Evolutionary conservation across 1,140 invertebrate genomes (phyloP), one percentile per base, ranked within the genome.

Genomic region (Atta texana): DNA sequence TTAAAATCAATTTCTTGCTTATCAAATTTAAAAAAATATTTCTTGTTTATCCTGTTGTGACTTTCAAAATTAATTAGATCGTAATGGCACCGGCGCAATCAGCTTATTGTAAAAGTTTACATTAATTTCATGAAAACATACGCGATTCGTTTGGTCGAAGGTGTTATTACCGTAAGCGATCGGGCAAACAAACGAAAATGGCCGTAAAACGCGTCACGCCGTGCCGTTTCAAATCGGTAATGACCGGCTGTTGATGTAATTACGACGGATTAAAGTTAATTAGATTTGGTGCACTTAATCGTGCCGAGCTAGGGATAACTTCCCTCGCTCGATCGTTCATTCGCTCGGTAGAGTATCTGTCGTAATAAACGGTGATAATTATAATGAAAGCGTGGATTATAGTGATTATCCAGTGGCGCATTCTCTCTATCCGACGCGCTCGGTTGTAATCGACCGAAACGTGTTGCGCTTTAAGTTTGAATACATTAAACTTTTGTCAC

Each of bases 301-400:
- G 28, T 53, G 28, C 75, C 31, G 31, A 53, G 34, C 74, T 24
- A 39, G 31, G 51, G 44, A 81, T 34, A 68, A 8, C 21, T 44
- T 34, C 31, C 44, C 31, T 49, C 61, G 61, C 57, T 82, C 55
- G 31, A 34, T 55, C 31, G 59, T 59, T 16, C 31, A 18, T 72
- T 59, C 39, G 59, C 77, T 68, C 12, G 76, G 71, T 34, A 66
- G 31, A 34, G 53, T 24, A 39, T 34, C 71, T 66, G 84, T 86
- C 85, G 82, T 78, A 85, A 89, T 85, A 74, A 88, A 87, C 75
- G 78, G 57, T 84, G 88, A 92, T 93, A 93, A 92, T 91, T 92
- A 90, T 88, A 92, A 91, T 88, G 88, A 89, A 91, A 86, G 63
- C 71, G 78, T 76, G 87, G 88, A 93, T 93, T 91, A 93, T 88